Conservation (phyloP, 2,797 vertebrate genomes). For the Megaceryle alcyon region DNA sequence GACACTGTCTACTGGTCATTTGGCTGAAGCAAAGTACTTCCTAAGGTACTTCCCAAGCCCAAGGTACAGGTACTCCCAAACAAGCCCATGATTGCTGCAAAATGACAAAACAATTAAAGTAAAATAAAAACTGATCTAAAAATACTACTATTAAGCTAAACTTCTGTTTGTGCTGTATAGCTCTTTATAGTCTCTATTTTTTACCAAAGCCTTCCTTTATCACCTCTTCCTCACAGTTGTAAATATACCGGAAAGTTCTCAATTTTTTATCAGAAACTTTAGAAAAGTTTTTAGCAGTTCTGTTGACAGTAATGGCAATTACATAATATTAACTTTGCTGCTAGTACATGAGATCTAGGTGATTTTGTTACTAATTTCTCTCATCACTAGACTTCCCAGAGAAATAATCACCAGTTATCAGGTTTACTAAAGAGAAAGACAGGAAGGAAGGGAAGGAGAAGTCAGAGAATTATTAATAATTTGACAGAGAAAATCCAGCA, state of each 20-base stretch:
- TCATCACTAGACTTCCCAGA: not conserved
- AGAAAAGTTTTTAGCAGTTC: not conserved
- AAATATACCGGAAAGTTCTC: not conserved
- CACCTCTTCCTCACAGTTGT: accelerated
- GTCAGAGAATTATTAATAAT: not conserved
- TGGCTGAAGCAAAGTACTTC: not conserved
- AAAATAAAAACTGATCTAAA: not conserved
- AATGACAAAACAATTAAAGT: not conserved
- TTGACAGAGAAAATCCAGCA: not conserved
- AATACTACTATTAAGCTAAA: not conserved
- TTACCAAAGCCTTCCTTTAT: not conserved
- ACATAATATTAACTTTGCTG: not conserved
- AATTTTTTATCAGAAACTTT: not conserved
- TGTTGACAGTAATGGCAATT: not conserved
- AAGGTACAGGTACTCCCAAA: not conserved
- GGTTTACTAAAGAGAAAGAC: not conserved
- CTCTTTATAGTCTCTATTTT: accelerated
- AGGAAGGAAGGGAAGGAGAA: not conserved
- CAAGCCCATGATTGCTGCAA: not conserved
- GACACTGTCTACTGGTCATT: not conserved
- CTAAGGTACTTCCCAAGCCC: no score
- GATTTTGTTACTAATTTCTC: not conserved
- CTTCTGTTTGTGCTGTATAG: not conserved
- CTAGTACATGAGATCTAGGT: not conserved
- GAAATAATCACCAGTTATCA: not conserved